Evolutionary conservation across 2,797 vertebrate species (phyloP), one percentile per base, ranked within the genome.

Genomic region (Triplophysa yarkandensis): DNA sequence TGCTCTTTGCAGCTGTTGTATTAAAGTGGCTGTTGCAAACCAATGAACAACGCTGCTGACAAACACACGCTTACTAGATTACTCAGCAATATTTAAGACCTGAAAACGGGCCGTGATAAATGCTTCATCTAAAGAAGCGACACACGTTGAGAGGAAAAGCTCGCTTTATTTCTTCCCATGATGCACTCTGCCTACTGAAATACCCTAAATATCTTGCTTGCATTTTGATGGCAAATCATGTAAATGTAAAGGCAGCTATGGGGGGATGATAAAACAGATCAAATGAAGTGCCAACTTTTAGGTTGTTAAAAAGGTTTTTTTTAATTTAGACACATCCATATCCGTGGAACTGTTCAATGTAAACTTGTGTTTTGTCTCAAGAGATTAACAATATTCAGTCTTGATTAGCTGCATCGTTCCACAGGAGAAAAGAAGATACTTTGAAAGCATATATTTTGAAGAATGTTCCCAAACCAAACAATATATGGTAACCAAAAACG

Each of bases 11-110:
- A 19, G 46, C 44, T 36, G 11, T 67, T 34, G 30, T 68, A 17
- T 52, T 39, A 52, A 2, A 36, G 48, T 17, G 48, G 21, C 30
- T 71, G 43, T 19, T 25, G 14, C 16, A 48, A 48, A 61, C 19
- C 41, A 25, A 17, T n/a, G 28, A 61, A 48, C 57, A 36, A 36
- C 57, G 68, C 44, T 70, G 54, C 27, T 17, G 27, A 46, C 27
- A 46, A 60, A 70, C 5, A 71, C 60, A 46, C 2, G 2, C 28
- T 69, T 43, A 43, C 4, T 19, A 30, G 25, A 57, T 69, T 57
- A 19, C 36, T 28, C 36, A 19, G 50, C 34, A 43, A 68, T 68
- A 54, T 68, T 36, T 67, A 9, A 14, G 14, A 36, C 52, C 11
- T 36, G 14, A 36, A 66, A 66, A 17, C 25, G 14, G 30, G 48